Evolutionary conservation across 2,113 vertebrate species (phyloP).

Genomic region (Phaethon lepturus): DNA sequence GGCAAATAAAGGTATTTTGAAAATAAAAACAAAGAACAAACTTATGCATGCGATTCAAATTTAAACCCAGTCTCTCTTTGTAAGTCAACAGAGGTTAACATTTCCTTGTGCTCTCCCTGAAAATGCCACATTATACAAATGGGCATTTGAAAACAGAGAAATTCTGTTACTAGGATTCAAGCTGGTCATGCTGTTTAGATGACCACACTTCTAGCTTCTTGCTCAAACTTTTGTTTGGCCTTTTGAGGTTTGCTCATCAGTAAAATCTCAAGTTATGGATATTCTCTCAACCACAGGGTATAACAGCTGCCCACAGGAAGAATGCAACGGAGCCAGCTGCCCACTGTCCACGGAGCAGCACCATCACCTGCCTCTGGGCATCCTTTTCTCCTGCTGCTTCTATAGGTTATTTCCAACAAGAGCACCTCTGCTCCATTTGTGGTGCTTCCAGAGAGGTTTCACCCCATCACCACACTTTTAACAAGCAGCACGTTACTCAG

Average conservation of each 20-base stretch:
- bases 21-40: background rate
- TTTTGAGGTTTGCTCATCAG: background rate
- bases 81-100: background rate
- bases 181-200: background rate
- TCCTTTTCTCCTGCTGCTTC: background rate
- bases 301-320: background rate
- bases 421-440: background rate
- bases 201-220: background rate
- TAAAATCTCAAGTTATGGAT: background rate
- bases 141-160: background rate
- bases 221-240: background rate
- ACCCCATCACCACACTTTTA: background rate
- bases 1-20: background rate
- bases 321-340: background rate
- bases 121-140: accelerated
- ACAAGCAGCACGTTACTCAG: background rate
- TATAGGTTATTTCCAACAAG: background rate
- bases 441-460: background rate
- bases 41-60: background rate
- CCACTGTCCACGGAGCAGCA: background rate
- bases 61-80: background rate
- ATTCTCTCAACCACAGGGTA: background rate
- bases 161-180: background rate
- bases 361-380: background rate
- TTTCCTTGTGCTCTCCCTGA: background rate